Evolutionary conservation across 2,797 vertebrate species (phyloP), one percentile per base, ranked within the genome.

Genomic region (Sternarchorhynchus goeldii): DNA sequence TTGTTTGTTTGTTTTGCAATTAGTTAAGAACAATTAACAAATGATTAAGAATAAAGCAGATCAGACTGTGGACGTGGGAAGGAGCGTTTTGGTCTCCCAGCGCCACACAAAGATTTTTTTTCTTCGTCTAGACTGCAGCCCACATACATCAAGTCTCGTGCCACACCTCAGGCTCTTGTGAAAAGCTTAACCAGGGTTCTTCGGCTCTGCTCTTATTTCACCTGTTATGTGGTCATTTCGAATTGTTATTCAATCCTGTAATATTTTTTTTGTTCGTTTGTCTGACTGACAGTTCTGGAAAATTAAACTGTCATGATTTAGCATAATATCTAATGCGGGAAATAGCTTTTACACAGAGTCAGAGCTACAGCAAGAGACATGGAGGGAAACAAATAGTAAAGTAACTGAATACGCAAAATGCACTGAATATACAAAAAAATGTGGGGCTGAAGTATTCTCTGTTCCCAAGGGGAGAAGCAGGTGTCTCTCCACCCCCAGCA

Each of bases 71-170:
- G 64, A 63, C 76, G 45, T 78, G 68, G 67, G 75, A 72, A 50
- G 63, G 17, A 10, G 6, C 62, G 55, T 81, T 63, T 80, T 77
- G 65, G 70, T 66, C 32, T 53, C 32, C 71, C 55, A 25, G 25
- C n/a, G 65, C 56, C 59, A 69, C 62, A 45, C 56, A 5, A 21
- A 18, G 10, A 39, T 36, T 57, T 70, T 74, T 53, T 76, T 64
- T 72, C 67, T 29, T 76, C 34, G 60, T 66, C 50, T 79, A 79
- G 81, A 75, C 81, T 68, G 55, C 68, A 68, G 32, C 41, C 32
- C 31, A 53, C 66, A 75, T 73, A 66, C 34, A 8, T 78, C 53
- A 67, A 45, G 12, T 14, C 29, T 36, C 25, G 39, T 25, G 57
- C 21, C 18, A n/a, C 32, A 36, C 67, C 57, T 45, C 45, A 25